phyloP scores from a whole-genome alignment of 1,140 invertebrate species.

The Dendroctonus valens region DNA sequence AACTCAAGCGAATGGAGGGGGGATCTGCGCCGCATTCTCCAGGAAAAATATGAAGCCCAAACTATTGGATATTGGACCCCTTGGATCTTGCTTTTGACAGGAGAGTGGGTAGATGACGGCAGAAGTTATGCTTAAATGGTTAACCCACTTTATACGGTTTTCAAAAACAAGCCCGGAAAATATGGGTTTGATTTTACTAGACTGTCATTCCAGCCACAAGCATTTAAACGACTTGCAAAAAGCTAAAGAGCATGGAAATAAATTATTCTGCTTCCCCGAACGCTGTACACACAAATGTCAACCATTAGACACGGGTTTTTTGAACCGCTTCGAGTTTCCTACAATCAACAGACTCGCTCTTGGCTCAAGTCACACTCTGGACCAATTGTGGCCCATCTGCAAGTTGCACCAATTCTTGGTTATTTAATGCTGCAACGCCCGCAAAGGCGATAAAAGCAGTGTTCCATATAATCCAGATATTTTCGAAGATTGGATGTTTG shows the following conservation, averaged over 20 bases:
- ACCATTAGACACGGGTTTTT: conserved; percentile 47
- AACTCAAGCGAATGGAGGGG: too few species aligned
- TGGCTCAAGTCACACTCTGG: conserved; percentile 11
- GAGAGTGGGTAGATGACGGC: conserved; percentile 19
- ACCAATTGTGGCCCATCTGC: conserved; percentile 2
- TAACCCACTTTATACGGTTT: conserved; percentile 49
- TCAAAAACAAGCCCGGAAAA: conserved; percentile 40
- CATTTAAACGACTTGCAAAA: conserved; percentile 30
- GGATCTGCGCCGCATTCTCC: too few species aligned
- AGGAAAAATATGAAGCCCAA: conserved; percentile 20
- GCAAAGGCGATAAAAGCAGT: conserved; percentile 27
- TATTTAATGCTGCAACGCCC: conserved; percentile 3
- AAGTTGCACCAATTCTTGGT: conserved; percentile 15
- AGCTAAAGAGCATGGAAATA: conserved; percentile 45
- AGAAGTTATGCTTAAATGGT: conserved; percentile 36
- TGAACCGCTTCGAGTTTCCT: conserved; percentile 46
- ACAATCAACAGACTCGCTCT: conserved; percentile 19
- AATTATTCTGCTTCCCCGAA: conserved; percentile 47
- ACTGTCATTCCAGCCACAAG: conserved; percentile 50
- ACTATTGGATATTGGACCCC: not conserved
- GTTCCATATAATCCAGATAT: conserved; percentile 35
- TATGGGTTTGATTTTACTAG: conserved; percentile 49
- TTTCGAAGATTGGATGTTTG: conserved; percentile 38
- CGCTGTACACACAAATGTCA: conserved; percentile 48
- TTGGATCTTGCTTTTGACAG: not conserved